Conservation (phyloP, 2,113 vertebrate genomes). For the Sander vitreus region DNA sequence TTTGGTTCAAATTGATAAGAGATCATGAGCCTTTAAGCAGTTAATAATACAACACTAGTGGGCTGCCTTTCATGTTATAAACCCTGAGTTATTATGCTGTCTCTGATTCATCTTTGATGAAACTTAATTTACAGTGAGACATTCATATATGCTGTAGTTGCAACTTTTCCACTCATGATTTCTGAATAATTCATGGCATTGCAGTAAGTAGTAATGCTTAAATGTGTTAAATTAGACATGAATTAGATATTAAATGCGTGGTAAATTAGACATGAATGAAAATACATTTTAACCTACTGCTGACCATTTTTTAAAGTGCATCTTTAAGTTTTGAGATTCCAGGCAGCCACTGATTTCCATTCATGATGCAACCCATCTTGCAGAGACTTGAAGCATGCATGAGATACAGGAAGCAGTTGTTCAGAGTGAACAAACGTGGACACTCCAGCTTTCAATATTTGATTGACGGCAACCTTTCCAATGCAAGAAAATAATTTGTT, state of each 20-base stretch:
- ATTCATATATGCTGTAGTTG: neutral
- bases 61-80: neutral
- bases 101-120: neutral
- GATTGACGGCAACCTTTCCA: neutral
- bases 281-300: neutral
- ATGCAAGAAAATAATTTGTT: neutral
- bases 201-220: slow-evolving; percentile 35
- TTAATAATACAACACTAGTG: neutral
- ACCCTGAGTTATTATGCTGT: neutral
- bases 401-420: neutral
- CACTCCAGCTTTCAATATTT: neutral
- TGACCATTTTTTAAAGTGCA: neutral
- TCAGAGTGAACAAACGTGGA: neutral
- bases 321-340: neutral
- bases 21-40: neutral
- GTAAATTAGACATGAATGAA: slow-evolving; percentile 57
- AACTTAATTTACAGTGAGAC: slow-evolving; percentile 1
- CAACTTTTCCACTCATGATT: neutral
- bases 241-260: slow-evolving; percentile 25
- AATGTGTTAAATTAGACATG: slow-evolving; percentile 61
- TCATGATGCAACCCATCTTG: slow-evolving; percentile 2
- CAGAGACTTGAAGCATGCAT: neutral
- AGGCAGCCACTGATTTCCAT: neutral
- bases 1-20: neutral
- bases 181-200: slow-evolving; percentile 46